These are phyloP conservation scores for Anguilla obscura DNA, from an alignment of 2,797 vertebrate species.

Conservation along the genomic window DNA sequence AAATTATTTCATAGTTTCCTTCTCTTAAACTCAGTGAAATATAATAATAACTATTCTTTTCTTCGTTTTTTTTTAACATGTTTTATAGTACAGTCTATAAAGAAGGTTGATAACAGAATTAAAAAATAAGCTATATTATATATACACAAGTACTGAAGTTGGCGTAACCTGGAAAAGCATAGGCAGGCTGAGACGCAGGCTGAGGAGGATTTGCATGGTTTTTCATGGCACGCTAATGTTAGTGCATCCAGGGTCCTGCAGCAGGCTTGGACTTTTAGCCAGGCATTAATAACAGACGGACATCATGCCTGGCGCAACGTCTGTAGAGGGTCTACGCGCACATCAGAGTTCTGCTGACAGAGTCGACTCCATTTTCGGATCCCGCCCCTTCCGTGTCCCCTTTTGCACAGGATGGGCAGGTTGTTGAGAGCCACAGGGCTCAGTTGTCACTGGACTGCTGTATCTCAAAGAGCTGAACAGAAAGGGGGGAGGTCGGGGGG, in stretches of 20 bases:
- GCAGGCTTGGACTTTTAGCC: background rate
- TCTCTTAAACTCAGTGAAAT: constrained; percentile 75
- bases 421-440: constrained; percentile 6
- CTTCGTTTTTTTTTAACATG: constrained; percentile 54
- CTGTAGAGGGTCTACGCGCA: constrained; percentile 11
- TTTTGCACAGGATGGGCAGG: constrained; percentile 19
- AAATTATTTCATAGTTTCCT: constrained; percentile 73
- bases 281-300: background rate
- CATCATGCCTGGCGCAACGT: background rate
- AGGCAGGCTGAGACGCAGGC: constrained; percentile 46
- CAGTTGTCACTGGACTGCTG: constrained; percentile 16
- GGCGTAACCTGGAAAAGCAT: constrained; percentile 59
- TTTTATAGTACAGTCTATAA: constrained; percentile 70
- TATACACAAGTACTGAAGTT: constrained; percentile 72
- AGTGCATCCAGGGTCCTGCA: constrained; percentile 13
- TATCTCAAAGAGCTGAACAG: constrained; percentile 17
- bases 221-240: constrained; percentile 14
- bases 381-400: constrained; percentile 18
- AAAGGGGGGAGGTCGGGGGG: background rate
- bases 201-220: constrained; percentile 18
- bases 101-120: constrained; percentile 74
- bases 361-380: constrained; percentile 9
- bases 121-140: constrained; percentile 82
- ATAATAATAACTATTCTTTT: constrained; percentile 72
- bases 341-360: constrained; percentile 14